Evolutionary conservation across 2,888 invertebrate genomes (phyloP), one percentile per base, ranked within the genome.

Genomic region (Deilephila porcellus): DNA sequence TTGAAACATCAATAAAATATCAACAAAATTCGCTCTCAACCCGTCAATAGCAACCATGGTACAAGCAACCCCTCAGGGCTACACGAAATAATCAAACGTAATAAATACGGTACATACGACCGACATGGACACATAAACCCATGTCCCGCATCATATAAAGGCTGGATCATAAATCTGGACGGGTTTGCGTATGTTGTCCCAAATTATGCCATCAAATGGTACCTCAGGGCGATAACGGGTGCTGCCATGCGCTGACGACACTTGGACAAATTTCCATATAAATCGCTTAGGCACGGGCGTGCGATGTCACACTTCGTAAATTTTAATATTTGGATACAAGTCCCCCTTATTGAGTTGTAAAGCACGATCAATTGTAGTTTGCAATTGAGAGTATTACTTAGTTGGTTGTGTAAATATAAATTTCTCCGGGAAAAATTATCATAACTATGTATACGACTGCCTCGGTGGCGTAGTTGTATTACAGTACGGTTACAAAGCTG

Each of bases 131-230:
- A 85, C 84, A 89, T 90, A 91, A 91, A 90, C 85, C 82, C 79
- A 76, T 79, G 81, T 82, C 29, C 29, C 63, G n/a, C 32, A 34
- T 5, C 64, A 32, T 32, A 34, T 32, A 19, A 67, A 17, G 14
- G 45, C 45, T 14, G 37, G 45, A 25, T 25, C 45, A 45, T 67
- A 67, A 67, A 67, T 45, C 11, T 67, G 45, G 37, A 37, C 64
- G 25, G 85, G 88, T 92, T 90, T 90, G 90, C 87, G 90, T 90
- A 83, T 88, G 85, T 85, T 85, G 89, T 91, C 89, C 90, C 91
- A 92, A 93, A 93, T 93, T 91, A 93, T 90, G 89, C 89, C 92
- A 91, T 93, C 93, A 92, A 93, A 91, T 84, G 89, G 85, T 87
- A 91, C 90, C 90, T 91, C 86, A 84, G 86, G 86, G 82, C 81